These are phyloP conservation scores for Cygnus olor DNA, from an alignment of 2,797 vertebrate genomes.

Conservation along the genomic window DNA sequence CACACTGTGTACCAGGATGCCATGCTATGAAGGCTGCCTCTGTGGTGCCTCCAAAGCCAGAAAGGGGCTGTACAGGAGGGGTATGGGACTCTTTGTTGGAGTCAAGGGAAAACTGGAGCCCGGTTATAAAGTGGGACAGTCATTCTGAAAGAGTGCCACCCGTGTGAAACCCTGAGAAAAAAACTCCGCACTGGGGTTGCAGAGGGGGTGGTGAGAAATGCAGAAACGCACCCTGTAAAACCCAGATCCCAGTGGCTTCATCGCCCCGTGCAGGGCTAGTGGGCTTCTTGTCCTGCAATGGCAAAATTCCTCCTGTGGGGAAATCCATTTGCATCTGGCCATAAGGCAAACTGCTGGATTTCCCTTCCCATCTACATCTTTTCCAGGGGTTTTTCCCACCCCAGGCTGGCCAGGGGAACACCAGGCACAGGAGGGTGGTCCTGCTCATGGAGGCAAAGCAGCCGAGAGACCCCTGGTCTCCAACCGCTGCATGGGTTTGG, in stretches of 20 bases:
- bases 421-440: accelerated
- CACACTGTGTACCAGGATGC: neutral
- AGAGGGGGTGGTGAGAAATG: neutral
- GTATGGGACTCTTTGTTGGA: neutral
- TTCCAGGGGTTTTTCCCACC: neutral
- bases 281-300: neutral
- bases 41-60: neutral
- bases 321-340: neutral
- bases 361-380: neutral
- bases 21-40: neutral
- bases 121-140: neutral
- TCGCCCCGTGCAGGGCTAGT: neutral
- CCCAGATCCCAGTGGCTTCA: neutral
- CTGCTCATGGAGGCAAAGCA: neutral
- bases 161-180: neutral
- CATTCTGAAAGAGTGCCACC: neutral
- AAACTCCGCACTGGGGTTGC: neutral
- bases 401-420: accelerated
- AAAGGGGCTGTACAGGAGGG: neutral
- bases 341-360: neutral
- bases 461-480: neutral
- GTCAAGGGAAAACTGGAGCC: neutral
- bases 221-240: accelerated
- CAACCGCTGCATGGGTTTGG: neutral
- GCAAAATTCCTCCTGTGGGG: neutral